Evolutionary conservation across 2,113 vertebrate genomes (phyloP).

Genomic region (Tachysurus fulvidraco): DNA sequence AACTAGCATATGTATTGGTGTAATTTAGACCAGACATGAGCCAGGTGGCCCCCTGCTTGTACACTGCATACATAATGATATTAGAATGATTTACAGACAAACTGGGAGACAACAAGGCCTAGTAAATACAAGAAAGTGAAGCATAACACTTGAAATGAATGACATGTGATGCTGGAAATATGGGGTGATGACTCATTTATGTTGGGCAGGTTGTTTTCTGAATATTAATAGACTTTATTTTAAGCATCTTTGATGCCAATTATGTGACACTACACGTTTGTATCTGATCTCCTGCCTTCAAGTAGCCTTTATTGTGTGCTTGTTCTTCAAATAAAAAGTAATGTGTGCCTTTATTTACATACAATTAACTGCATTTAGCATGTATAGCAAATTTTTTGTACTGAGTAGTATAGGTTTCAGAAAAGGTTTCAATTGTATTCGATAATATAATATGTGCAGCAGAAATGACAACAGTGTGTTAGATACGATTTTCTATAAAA

Average conservation of each 20-base stretch:
- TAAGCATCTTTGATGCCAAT: conserved; percentile 53
- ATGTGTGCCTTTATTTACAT: conserved; percentile 34
- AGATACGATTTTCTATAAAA: neutral
- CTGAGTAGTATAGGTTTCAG: neutral
- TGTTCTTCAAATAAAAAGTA: conserved; percentile 32
- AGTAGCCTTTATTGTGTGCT: conserved; percentile 49
- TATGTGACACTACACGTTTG: conserved; percentile 42
- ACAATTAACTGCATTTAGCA: conserved; percentile 40
- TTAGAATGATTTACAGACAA: conserved; percentile 32
- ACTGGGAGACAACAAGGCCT: conserved; percentile 39
- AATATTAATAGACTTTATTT: conserved; percentile 55
- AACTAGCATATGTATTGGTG: conserved; percentile 46
- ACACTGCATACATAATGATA: conserved; percentile 37
- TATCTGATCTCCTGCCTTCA: conserved; percentile 46
- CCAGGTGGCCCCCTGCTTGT: conserved; percentile 30
- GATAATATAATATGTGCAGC: neutral
- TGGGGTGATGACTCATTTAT: conserved; percentile 54
- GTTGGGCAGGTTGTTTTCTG: conserved; percentile 63
- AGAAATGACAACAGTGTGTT: neutral
- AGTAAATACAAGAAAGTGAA: conserved; percentile 60
- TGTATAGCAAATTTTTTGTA: conserved; percentile 19
- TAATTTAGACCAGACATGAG: conserved; percentile 47
- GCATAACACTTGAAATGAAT: conserved; percentile 65
- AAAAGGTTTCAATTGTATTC: neutral
- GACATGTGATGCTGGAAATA: conserved; percentile 44